Conservation (phyloP, 2,888 invertebrate genomes). For the Trissoscelio sp. region DNA sequence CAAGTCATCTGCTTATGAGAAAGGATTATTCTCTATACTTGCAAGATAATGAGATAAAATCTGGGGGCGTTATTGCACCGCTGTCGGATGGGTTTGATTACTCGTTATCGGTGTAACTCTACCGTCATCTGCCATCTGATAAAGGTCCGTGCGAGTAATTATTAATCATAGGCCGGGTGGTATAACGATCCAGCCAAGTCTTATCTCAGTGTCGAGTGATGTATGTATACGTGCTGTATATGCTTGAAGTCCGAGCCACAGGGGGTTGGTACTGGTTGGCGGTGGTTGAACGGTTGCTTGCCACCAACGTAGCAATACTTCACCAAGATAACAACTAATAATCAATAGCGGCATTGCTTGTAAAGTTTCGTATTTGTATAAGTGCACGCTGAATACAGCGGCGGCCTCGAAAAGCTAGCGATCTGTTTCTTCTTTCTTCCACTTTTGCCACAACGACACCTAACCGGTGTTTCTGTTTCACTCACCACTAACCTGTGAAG, state of each 20-base stretch:
- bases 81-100: conserved; percentile 78
- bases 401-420: conserved; percentile 70
- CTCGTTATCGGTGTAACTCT: conserved; percentile 81
- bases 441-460: conserved; percentile 2
- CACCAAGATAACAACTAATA: conserved; percentile 81
- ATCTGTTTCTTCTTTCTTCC: conserved; percentile 39
- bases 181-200: conserved; percentile 82
- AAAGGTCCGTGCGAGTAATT: conserved; percentile 80
- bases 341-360: conserved; percentile 78
- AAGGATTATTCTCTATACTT: conserved; percentile 59
- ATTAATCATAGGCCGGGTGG: conserved; percentile 82
- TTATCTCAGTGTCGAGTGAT: conserved; percentile 81
- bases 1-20: conserved; percentile 60
- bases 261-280: conserved; percentile 69
- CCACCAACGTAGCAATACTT: conserved; percentile 77
- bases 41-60: conserved; percentile 68
- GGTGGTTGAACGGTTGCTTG: conserved; percentile 68
- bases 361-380: conserved; percentile 73
- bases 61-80: conserved; percentile 55
- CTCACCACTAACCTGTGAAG: conserved; percentile 59
- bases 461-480: conserved; percentile 67
- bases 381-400: conserved; percentile 58
- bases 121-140: conserved; percentile 81
- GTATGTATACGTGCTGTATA: conserved; percentile 75
- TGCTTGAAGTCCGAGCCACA: conserved; percentile 68